These are phyloP conservation scores for Tetragnatha versicolor DNA, from an alignment of 1,140 invertebrate species.

Conservation along the genomic window DNA sequence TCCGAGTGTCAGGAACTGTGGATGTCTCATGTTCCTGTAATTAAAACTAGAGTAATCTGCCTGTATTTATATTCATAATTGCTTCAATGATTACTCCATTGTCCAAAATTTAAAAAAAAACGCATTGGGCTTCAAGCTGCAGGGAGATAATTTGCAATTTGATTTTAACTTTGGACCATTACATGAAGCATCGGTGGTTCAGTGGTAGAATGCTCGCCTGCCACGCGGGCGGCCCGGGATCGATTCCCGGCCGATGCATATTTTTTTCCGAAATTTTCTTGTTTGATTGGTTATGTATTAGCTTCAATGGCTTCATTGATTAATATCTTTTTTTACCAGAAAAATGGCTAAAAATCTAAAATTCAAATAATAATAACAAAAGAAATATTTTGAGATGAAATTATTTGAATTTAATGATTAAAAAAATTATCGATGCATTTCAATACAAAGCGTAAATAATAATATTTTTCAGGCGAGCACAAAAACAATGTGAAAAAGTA, in stretches of 20 bases:
- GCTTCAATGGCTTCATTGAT: too few relatives aligned
- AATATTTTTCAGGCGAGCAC: too few relatives aligned
- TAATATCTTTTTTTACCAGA: too few relatives aligned
- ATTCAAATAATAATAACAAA: too few relatives aligned
- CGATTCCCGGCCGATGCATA: slow-evolving; percentile 83
- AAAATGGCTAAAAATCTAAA: too few relatives aligned
- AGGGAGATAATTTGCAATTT: neutral
- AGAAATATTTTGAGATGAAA: too few relatives aligned
- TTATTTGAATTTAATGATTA: too few relatives aligned
- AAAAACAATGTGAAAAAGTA: too few relatives aligned
- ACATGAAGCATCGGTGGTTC: slow-evolving; percentile 76
- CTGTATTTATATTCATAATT: neutral
- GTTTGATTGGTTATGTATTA: too few relatives aligned
- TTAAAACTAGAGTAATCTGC: neutral
- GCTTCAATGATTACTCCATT: neutral
- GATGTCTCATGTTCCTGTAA: neutral
- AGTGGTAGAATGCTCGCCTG: slow-evolving; percentile 94
- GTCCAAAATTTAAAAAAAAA: neutral
- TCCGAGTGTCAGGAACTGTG: neutral
- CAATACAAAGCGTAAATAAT: too few relatives aligned
- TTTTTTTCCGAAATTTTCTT: too few relatives aligned
- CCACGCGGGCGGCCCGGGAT: slow-evolving; percentile 90
- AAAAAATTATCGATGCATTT: too few relatives aligned
- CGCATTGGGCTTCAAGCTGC: neutral
- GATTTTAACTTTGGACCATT: neutral